phyloP scores from a whole-genome alignment of 2,888 invertebrate species.

The Eupithecia pulchellata region DNA sequence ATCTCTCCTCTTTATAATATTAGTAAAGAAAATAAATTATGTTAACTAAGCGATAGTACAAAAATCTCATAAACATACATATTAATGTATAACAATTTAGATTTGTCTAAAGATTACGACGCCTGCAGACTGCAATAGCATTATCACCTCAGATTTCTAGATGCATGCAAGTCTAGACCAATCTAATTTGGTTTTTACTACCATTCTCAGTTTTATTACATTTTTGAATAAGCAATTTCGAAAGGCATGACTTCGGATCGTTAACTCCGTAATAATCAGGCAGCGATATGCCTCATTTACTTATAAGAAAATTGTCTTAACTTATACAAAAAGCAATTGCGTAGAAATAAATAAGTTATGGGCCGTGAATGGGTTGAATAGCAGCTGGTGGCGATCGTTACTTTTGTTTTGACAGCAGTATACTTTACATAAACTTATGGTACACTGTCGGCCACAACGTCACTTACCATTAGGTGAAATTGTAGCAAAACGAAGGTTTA shows the following conservation, averaged over 20 bases:
- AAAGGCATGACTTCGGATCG: slow-evolving; percentile 41
- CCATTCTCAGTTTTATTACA: slow-evolving; percentile 21
- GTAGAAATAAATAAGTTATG: slow-evolving; percentile 23
- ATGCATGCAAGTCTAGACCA: slow-evolving; percentile 7
- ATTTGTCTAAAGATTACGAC: not conserved
- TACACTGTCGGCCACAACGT: not conserved
- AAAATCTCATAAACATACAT: too few species aligned
- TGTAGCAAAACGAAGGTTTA: not conserved
- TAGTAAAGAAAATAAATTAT: too few species aligned
- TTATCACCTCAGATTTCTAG: not conserved
- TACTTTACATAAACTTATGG: not conserved
- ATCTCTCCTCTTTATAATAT: too few species aligned
- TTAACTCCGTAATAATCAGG: slow-evolving; percentile 48
- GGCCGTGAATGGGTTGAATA: slow-evolving; percentile 20
- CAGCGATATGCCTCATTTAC: slow-evolving; percentile 61
- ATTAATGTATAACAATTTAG: too few species aligned
- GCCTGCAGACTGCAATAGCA: not conserved
- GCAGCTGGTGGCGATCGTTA: slow-evolving; percentile 46
- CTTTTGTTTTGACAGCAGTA: slow-evolving; percentile 11
- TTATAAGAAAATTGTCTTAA: slow-evolving; percentile 53
- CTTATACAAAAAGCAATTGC: slow-evolving; percentile 43
- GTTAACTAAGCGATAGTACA: too few species aligned
- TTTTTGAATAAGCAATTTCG: slow-evolving; percentile 24
- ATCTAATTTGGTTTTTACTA: slow-evolving; percentile 15
- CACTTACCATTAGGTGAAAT: not conserved